Conservation (phyloP, 2,113 vertebrate genomes). For the Cichladusa arquata region DNA sequence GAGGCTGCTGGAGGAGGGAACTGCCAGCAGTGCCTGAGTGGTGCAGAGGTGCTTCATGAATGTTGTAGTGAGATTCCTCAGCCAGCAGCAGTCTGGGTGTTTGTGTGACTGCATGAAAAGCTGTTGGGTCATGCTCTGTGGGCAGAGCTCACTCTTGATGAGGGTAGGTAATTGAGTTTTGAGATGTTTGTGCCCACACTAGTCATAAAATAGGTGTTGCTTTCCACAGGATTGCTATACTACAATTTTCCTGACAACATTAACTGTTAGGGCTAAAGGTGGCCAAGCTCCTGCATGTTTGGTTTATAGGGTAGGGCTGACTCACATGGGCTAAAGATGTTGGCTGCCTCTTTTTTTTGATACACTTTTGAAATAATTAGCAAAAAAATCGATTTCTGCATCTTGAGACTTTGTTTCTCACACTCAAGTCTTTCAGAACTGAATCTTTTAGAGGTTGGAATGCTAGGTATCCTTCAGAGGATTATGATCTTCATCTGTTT, state of each 20-base stretch:
- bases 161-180: background rate
- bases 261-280: background rate
- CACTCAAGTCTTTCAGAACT: background rate
- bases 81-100: background rate
- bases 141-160: background rate
- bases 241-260: background rate
- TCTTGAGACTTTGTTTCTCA: background rate
- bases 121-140: background rate
- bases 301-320: background rate
- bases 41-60: background rate
- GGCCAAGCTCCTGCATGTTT: background rate
- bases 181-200: accelerated
- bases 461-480: background rate
- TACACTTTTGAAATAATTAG: background rate
- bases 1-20: background rate
- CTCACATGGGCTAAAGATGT: background rate
- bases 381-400: background rate
- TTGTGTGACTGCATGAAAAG: background rate
- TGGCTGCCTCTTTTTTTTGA: background rate
- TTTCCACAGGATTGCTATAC: background rate
- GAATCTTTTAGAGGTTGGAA: background rate
- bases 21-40: background rate
- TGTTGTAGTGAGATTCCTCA: background rate
- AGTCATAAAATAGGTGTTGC: background rate
- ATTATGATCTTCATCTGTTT: background rate